phyloP scores from a whole-genome alignment of 2,113 vertebrate species.

The Caranx ignobilis region DNA sequence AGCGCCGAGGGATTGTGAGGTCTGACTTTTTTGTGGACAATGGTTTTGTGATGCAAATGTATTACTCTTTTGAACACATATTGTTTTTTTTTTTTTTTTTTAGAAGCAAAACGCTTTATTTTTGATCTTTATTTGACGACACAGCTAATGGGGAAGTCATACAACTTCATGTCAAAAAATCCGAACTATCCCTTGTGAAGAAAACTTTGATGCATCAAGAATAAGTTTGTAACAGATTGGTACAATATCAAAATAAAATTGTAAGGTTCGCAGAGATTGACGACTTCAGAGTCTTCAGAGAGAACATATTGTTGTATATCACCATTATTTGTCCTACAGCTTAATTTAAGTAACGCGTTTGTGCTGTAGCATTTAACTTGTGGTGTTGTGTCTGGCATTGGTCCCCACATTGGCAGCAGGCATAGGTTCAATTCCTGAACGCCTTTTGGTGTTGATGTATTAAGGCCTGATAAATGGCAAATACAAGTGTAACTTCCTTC shows the following conservation, averaged over 20 bases:
- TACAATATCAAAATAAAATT: background rate
- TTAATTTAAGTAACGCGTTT: background rate
- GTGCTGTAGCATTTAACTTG: background rate
- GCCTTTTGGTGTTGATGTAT: constrained; percentile 14
- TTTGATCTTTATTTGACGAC: no score
- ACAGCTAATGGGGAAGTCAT: no score
- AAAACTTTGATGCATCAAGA: background rate
- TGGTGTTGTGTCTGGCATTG: background rate
- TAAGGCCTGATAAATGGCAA: constrained; percentile 1
- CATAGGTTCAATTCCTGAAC: background rate
- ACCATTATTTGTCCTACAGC: background rate
- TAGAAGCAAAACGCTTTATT: no score
- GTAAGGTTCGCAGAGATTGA: background rate
- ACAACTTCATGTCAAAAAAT: no score
- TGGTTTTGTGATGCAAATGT: no score
- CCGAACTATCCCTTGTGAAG: background rate
- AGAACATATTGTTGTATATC: background rate
- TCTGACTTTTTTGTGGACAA: no score
- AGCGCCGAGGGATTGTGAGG: no score
- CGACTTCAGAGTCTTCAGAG: background rate
- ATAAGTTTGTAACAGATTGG: background rate
- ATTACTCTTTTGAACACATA: no score
- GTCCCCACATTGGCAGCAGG: background rate
- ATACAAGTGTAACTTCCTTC: constrained; percentile 25
- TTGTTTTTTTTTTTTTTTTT: no score